phyloP scores from a whole-genome alignment of 2,888 invertebrate genomes.

The Aphrophora alni region DNA sequence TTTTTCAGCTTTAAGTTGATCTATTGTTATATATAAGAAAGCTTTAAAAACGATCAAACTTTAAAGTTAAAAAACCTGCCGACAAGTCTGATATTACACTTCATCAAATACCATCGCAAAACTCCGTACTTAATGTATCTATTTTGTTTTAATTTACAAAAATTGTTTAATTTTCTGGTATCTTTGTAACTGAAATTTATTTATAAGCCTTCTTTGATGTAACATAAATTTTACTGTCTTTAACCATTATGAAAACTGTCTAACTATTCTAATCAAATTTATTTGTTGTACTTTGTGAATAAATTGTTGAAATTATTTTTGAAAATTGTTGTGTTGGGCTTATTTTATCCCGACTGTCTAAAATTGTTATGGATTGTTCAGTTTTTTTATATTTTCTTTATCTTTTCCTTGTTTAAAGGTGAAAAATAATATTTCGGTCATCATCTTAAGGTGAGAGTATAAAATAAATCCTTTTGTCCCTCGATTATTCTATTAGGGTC shows the following conservation, averaged over 20 bases:
- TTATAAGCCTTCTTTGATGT: constrained; percentile 23
- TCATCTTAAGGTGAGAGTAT: too few species aligned
- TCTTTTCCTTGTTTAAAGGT: too few species aligned
- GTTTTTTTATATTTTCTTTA: too few species aligned
- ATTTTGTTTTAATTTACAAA: constrained; percentile 27
- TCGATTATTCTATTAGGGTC: too few species aligned
- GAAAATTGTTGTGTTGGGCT: background rate
- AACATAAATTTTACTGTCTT: constrained; percentile 26
- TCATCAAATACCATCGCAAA: background rate
- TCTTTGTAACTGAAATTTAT: constrained; percentile 23
- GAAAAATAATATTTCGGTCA: too few species aligned
- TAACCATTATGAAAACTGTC: constrained; percentile 29
- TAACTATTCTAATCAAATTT: constrained; percentile 35
- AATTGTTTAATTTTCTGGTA: constrained; percentile 9
- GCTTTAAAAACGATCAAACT: too few species aligned
- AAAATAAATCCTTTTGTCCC: too few species aligned
- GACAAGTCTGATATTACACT: too few species aligned
- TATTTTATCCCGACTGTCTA: too few species aligned
- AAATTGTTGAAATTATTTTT: constrained; percentile 39
- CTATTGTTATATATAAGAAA: too few species aligned
- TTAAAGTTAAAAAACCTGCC: background rate
- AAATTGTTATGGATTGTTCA: too few species aligned
- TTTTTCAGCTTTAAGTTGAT: too few species aligned
- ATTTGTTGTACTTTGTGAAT: constrained; percentile 38
- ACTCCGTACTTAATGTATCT: constrained; percentile 34